Base-by-base conservation (phyloP, 2,113 vertebrate species). In the Tiliqua scincoides region DNA sequence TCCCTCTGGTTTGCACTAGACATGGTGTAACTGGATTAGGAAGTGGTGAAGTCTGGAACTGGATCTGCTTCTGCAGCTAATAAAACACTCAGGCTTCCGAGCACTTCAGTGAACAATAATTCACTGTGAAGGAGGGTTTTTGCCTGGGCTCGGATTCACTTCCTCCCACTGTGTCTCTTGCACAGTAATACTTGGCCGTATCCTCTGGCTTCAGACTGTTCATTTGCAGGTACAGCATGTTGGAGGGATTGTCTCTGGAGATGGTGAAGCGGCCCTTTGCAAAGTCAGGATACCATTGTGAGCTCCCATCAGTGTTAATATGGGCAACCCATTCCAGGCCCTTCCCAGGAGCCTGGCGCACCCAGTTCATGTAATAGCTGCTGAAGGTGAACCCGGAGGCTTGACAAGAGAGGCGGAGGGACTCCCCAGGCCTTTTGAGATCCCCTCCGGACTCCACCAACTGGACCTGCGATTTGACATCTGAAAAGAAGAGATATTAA, bases 261-360 rank as follows among this genome's bases (percentile, higher is more conserved):
- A 91, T 86, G 54, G 54, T 91, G 68, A 88, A 88, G 62, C 82
- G 3, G 2, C 82, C 82, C 20, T n/a, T 40, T 8, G 61, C 82
- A 43, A 8, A 81, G 6, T 81, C 25, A 2, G 54, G 21, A 40
- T 61, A 12, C 21, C 1, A 30, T 25, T 35, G 6, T 21, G 68
- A 48, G 1, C 21, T 37, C 6, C 32, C 37, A 5, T 48, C 43
- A 7, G 5, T 2, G 11, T 4, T 7, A 48, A 4, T 48, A 48
- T 3, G 3, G 27, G 35, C 59, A 10, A 88, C 67, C 88, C 92
- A 93, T 59, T 89, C 76, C 61, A 87, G 79, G 3, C 65, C 76
- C 84, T 95, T 94, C 59, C 91, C 93, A 75, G 87, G 84, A 87
- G 90, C 73, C 84, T 95, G 93, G 85, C 91, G 88, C 77, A 94